Evolutionary conservation across 2,888 invertebrate species (phyloP), one percentile per base, ranked within the genome.

Genomic region (Polydrusus pterygomalis): DNA sequence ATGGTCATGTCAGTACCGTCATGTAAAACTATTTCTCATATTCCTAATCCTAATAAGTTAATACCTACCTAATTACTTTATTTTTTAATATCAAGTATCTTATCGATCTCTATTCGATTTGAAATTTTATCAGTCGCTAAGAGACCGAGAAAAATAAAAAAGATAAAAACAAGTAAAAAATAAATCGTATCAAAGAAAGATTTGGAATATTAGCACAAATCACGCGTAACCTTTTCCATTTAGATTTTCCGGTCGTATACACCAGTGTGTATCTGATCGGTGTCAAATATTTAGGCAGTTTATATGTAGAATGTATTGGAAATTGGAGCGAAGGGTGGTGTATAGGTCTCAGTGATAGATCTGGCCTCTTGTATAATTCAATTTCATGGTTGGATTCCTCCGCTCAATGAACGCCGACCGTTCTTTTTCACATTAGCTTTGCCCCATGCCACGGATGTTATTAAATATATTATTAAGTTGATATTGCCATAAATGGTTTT

Each of bases 371-470:
- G 85, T 87, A 88, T 88, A 88, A 88, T 88, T 87, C 88, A 87
- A 88, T 87, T 87, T 87, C 88, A 88, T 86, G 88, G 85, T 87
- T 86, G 87, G 85, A 87, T 87, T 87, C 87, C 86, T 85, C 80
- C 85, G 67, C 70, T 63, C 74, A 74, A 69, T 69, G 74, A 63
- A 62, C 51, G 54, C 40, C 72, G 63, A 58, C 68, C 67, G 70
- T 62, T 71, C 67, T 75, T 71, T 75, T 54, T 70, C 56, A 54
- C 60, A 54, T 73, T 73, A 68, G 67, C 43, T 38, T 60, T 34
- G 67, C 40, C 47, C 69, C 69, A 49, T 73, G 38, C 17, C 65
- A 60, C 11, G 17, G 11, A n/a, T 17, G 10, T 60, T 58, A 60
- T 60, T 38, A 38, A 64, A 45, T 25, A 45, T 25, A 63, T 45